phyloP scores from a whole-genome alignment of 2,888 invertebrate species.

The Xanthia icteritia region DNA sequence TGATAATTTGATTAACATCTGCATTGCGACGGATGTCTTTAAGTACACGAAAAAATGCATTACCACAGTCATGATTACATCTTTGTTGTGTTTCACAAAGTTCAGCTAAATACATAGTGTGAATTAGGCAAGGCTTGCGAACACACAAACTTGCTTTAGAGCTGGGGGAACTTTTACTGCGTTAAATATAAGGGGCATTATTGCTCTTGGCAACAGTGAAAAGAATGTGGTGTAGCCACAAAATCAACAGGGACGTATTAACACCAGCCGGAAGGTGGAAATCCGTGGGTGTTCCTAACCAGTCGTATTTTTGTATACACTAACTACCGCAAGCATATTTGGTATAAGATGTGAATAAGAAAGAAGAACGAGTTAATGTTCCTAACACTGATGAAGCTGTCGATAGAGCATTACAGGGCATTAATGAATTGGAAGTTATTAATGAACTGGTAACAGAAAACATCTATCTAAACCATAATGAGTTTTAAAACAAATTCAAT shows the following conservation, averaged over 20 bases:
- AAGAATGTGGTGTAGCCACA: constrained; percentile 78
- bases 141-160: constrained; percentile 63
- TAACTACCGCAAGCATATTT: constrained; percentile 82
- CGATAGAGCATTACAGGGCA: constrained; percentile 10
- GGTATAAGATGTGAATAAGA: constrained; percentile 77
- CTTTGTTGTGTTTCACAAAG: constrained; percentile 88
- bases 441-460: constrained; percentile 22
- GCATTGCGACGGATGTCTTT: constrained; percentile 79
- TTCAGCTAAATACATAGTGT: constrained; percentile 88
- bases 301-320: constrained; percentile 82
- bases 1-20: constrained; percentile 87
- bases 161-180: constrained; percentile 67
- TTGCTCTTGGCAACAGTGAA: constrained; percentile 73
- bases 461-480: constrained; percentile 19
- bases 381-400: constrained; percentile 44
- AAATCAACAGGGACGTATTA: constrained; percentile 88
- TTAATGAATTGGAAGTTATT: constrained; percentile 34
- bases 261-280: constrained; percentile 84
- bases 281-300: constrained; percentile 88
- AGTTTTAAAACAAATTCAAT: constrained; percentile 42
- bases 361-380: constrained; percentile 60
- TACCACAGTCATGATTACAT: constrained; percentile 87
- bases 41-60: constrained; percentile 87
- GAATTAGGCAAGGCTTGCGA: constrained; percentile 83
- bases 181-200: constrained; percentile 75